Evolutionary conservation across 1,140 invertebrate genomes (phyloP).

Genomic region (Euura saliciscinereae): DNA sequence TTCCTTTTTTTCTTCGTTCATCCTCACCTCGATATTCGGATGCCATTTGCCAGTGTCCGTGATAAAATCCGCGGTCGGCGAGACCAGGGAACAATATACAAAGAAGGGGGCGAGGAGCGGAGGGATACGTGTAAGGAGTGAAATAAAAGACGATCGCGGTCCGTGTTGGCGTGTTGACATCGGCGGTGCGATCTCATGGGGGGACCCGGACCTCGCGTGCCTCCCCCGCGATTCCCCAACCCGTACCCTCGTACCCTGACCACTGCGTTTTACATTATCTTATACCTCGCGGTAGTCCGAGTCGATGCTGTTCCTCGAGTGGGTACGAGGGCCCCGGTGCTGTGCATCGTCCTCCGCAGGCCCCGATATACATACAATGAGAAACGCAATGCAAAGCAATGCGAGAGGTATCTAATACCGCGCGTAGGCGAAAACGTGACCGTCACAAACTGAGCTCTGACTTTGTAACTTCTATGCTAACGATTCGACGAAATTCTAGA

Average conservation of each 20-base stretch:
- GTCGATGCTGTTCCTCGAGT: background rate
- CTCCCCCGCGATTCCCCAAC: background rate
- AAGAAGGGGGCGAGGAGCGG: no score
- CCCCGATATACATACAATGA: slow-evolving; percentile 53
- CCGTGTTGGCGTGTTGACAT: slow-evolving; percentile 29
- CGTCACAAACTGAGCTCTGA: no score
- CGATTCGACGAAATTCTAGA: no score
- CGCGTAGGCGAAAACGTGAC: background rate
- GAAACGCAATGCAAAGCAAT: slow-evolving; percentile 34
- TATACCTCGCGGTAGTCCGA: slow-evolving; percentile 11
- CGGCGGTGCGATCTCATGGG: slow-evolving; percentile 26
- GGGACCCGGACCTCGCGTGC: slow-evolving; percentile 23
- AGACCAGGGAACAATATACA: no score
- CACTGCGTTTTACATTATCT: slow-evolving; percentile 38
- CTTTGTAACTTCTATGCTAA: no score
- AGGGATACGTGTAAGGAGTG: background rate
- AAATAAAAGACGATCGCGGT: background rate
- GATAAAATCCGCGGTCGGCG: background rate
- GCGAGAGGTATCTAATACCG: slow-evolving; percentile 21
- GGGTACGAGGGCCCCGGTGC: background rate
- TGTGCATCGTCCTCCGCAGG: slow-evolving; percentile 21
- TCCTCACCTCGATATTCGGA: background rate
- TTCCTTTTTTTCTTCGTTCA: background rate
- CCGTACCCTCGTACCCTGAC: slow-evolving; percentile 14
- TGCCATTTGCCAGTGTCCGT: background rate